phyloP scores from a whole-genome alignment of 1,140 invertebrate species.

The Macrobrachium rosenbergii region DNA sequence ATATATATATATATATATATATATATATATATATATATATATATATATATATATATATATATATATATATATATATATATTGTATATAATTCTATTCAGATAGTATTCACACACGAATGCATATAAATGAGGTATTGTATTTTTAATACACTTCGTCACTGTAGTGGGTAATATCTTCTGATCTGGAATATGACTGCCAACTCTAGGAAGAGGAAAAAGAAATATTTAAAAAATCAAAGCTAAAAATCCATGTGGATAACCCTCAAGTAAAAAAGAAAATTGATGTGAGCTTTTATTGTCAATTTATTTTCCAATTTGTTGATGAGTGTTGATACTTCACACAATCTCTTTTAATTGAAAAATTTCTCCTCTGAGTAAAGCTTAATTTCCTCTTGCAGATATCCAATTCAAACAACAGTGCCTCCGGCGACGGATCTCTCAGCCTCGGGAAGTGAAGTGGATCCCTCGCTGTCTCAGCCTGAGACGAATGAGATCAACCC shows the following conservation, averaged over 20 bases:
- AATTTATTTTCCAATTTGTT: no score
- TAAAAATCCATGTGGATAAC: no score
- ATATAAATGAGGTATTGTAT: background rate
- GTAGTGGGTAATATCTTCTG: no score
- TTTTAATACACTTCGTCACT: no score
- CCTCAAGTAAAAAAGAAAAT: no score
- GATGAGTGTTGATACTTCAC: no score
- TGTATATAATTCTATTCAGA: background rate
- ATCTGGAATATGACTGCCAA: no score
- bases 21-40: background rate
- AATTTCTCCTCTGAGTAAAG: background rate
- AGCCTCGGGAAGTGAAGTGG: background rate
- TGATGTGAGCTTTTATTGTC: no score
- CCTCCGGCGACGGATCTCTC: background rate
- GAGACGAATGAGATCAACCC: constrained; percentile 30
- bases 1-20: constrained; percentile 3
- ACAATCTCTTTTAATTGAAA: background rate
- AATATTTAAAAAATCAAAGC: no score
- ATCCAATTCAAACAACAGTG: constrained; percentile 32
- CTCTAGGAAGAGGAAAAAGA: no score
- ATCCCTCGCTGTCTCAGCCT: background rate
- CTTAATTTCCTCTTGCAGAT: constrained; percentile 5
- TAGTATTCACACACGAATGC: background rate
- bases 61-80: constrained; percentile 1
- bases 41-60: background rate